These are phyloP conservation scores for Aptenodytes forsteri DNA, from an alignment of 2,113 vertebrate genomes.

Conservation along the genomic window DNA sequence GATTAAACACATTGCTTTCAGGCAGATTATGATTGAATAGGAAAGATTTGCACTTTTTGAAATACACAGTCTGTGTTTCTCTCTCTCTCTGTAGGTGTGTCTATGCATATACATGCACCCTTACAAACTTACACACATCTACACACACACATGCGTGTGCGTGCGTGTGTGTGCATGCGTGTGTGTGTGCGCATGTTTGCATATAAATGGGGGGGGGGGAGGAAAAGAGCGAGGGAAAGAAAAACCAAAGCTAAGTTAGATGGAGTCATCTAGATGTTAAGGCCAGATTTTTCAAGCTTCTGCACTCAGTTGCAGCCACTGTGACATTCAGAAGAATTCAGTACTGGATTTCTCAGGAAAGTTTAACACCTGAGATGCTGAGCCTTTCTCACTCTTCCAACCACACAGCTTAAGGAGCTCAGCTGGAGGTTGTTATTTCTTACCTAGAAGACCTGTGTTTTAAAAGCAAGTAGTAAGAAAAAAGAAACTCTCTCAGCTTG, in stretches of 20 bases:
- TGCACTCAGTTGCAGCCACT: neutral
- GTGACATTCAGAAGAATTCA: neutral
- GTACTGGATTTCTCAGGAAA: neutral
- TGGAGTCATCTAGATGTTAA: neutral
- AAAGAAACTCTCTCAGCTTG: neutral
- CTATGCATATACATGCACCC: neutral
- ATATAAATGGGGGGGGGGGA: neutral
- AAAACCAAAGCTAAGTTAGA: neutral
- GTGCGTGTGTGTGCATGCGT: too few relatives aligned
- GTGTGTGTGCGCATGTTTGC: neutral
- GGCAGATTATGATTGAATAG: neutral
- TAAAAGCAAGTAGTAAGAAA: neutral
- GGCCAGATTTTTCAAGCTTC: neutral
- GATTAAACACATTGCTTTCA: neutral
- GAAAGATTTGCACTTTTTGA: neutral
- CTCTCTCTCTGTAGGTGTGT: neutral
- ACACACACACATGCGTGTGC: neutral
- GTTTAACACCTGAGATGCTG: neutral
- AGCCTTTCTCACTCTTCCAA: neutral
- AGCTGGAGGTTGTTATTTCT: slow-evolving; percentile 28
- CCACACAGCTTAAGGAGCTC: neutral
- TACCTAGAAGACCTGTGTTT: slow-evolving; percentile 9
- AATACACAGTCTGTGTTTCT: neutral
- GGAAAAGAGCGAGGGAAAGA: neutral
- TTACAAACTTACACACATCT: neutral